Conservation (phyloP, 2,797 vertebrate genomes). For the Mareca strepera region DNA sequence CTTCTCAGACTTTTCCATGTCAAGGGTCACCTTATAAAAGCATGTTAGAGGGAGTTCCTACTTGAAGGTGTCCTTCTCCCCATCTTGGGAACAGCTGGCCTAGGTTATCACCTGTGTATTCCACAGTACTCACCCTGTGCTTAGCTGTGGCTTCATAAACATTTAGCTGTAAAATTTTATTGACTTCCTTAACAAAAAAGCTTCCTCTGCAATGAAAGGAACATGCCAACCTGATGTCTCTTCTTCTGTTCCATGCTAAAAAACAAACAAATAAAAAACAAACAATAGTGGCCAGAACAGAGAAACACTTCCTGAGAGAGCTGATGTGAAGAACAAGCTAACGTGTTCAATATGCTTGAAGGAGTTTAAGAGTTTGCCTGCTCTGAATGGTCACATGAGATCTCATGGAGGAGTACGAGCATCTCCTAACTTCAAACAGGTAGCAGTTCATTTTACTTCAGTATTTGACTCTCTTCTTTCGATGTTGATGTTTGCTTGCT, state of each 20-base stretch:
- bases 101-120: neutral
- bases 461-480: neutral
- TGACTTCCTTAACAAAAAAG: neutral
- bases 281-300: slow-evolving; percentile 72
- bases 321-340: slow-evolving; percentile 82
- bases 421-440: slow-evolving; percentile 83
- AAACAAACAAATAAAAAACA: neutral
- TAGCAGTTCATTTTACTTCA: slow-evolving; percentile 44
- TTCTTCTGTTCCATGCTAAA: slow-evolving; percentile 43
- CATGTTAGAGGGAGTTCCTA: neutral
- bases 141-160: slow-evolving; percentile 1
- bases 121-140: neutral
- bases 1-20: neutral
- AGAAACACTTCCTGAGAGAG: slow-evolving; percentile 75
- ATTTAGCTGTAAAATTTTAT: neutral
- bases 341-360: slow-evolving; percentile 88
- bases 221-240: slow-evolving; percentile 23
- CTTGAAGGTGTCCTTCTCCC: neutral
- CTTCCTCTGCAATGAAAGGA: neutral
- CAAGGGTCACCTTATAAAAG: neutral
- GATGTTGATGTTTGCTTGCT: slow-evolving; percentile 70
- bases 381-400: slow-evolving; percentile 94
- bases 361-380: slow-evolving; percentile 92
- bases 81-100: neutral
- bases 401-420: slow-evolving; percentile 88